Conservation (phyloP, 2,888 invertebrate genomes). For the Leptarthrus brevirostris region DNA sequence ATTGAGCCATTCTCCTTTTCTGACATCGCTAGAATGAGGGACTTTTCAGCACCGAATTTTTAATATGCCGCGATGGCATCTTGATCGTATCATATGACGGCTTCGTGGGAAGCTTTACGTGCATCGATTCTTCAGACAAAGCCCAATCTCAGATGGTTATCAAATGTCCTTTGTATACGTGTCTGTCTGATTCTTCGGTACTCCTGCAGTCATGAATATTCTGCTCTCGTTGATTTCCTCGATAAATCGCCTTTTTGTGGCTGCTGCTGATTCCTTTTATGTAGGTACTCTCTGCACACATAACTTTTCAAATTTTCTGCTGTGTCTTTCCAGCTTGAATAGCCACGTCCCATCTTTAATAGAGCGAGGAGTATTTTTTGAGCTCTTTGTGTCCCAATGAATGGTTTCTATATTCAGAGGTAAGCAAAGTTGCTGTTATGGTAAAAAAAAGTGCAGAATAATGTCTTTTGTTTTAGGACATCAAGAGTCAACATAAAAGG, state of each 20-base stretch:
- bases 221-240: not conserved
- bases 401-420: not conserved
- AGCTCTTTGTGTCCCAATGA: not conserved
- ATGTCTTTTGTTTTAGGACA: not conserved
- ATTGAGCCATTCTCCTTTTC: constrained; percentile 26
- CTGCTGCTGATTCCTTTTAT: not conserved
- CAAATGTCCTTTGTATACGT: constrained; percentile 33
- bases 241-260: not conserved
- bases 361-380: not conserved
- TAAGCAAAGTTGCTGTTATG: constrained; percentile 22
- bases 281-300: not conserved
- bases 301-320: not conserved
- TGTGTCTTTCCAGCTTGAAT: not conserved
- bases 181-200: not conserved
- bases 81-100: constrained; percentile 51
- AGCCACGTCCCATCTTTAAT: not conserved
- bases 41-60: constrained; percentile 51
- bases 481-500: constrained; percentile 17
- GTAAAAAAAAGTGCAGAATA: not conserved
- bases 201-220: not conserved
- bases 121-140: constrained; percentile 11
- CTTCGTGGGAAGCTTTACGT: constrained; percentile 50
- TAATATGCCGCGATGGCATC: constrained; percentile 48
- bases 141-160: constrained; percentile 28
- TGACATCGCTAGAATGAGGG: constrained; percentile 40